Percentiles rank a stretch among this genome's conserved stretches.
Evolutionary conservation across 2,888 invertebrate species (phyloP).

Genomic region (Ernsta delagoae): DNA sequence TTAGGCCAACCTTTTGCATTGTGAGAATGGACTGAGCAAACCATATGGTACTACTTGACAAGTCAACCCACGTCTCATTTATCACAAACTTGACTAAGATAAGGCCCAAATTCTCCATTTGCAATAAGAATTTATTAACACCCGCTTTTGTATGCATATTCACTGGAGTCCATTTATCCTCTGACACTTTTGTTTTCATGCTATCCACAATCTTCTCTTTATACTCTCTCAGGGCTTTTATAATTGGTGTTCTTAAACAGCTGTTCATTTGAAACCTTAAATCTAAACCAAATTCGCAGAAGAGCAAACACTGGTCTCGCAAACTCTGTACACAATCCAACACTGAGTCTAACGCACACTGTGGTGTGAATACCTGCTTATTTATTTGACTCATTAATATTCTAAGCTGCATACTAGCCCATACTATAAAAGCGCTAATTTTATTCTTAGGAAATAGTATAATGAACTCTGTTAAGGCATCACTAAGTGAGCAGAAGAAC

Average conservation of each 20-base stretch:
- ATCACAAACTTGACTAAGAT: slow-evolving; percentile 87
- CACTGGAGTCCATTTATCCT: slow-evolving; percentile 94
- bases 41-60: slow-evolving; percentile 92
- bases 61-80: slow-evolving; percentile 87
- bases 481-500: slow-evolving; percentile 92
- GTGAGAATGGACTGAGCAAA: slow-evolving; percentile 91
- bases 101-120: slow-evolving; percentile 89
- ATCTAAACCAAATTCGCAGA: slow-evolving; percentile 92
- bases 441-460: slow-evolving; percentile 92
- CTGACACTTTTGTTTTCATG: slow-evolving; percentile 89
- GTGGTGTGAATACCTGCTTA: slow-evolving; percentile 95
- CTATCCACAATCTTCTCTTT: slow-evolving; percentile 93
- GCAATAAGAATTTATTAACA: slow-evolving; percentile 88
- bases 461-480: slow-evolving; percentile 86
- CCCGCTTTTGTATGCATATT: slow-evolving; percentile 91
- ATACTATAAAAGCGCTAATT: slow-evolving; percentile 90
- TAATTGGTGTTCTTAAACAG: slow-evolving; percentile 90
- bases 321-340: slow-evolving; percentile 94
- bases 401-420: slow-evolving; percentile 94
- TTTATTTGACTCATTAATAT: slow-evolving; percentile 92
- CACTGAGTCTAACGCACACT: slow-evolving; percentile 92
- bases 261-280: slow-evolving; percentile 96
- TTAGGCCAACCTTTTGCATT: slow-evolving; percentile 90
- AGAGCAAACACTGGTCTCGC: slow-evolving; percentile 87
- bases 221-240: slow-evolving; percentile 90